Conservation (phyloP, 1,140 invertebrate genomes). For the Drosophila tsacasi region DNA sequence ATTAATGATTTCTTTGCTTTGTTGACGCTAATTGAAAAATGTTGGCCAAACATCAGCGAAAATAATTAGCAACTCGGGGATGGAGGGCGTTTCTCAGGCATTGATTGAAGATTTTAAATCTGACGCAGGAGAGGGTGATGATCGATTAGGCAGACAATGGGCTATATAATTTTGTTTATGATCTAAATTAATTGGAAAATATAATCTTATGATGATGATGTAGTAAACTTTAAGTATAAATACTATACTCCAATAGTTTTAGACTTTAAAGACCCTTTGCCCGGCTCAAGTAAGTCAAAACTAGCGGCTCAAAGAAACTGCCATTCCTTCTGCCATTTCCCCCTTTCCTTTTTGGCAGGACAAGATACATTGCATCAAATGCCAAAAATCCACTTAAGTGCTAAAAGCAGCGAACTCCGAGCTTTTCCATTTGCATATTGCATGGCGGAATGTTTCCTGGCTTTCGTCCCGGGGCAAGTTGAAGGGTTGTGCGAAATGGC, state of each 20-base stretch:
- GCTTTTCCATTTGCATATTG: conserved; percentile 52
- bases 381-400: conserved; percentile 77
- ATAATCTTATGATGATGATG: neutral
- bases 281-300: neutral
- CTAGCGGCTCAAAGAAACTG: neutral
- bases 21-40: conserved; percentile 72
- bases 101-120: conserved; percentile 28
- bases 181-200: neutral
- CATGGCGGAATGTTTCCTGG: conserved; percentile 51
- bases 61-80: conserved; percentile 19
- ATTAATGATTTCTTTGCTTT: conserved; percentile 80
- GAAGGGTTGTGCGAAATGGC: conserved; percentile 17
- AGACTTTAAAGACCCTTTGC: neutral
- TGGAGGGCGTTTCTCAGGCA: conserved; percentile 1
- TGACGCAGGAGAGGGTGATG: conserved; percentile 1
- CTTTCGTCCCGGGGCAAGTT: conserved; percentile 11
- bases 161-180: neutral
- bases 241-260: neutral
- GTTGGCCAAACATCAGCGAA: conserved; percentile 42
- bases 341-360: neutral
- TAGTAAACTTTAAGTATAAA: neutral
- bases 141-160: conserved; percentile 11
- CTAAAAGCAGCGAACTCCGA: conserved; percentile 47
- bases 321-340: neutral
- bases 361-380: conserved; percentile 66